Evolutionary conservation across 2,888 invertebrate genomes (phyloP).

Genomic region (Volucella inflata): DNA sequence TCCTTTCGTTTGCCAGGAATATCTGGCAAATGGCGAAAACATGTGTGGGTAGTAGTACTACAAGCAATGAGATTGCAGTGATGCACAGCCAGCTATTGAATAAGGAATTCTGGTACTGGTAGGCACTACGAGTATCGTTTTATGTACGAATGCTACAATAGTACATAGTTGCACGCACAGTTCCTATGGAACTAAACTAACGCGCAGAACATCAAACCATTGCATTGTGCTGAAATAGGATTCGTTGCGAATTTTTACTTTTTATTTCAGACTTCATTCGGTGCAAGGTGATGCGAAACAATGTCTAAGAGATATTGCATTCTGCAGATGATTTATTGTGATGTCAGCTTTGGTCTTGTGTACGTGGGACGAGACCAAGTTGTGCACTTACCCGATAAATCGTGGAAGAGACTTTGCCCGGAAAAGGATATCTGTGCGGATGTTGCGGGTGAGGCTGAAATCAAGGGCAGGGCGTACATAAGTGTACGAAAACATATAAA

Average conservation of each 20-base stretch:
- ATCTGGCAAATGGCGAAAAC: conserved; percentile 14
- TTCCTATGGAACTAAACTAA: conserved; percentile 42
- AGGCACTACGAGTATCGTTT: conserved; percentile 6
- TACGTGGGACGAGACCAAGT: conserved; percentile 39
- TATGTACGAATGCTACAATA: conserved; percentile 12
- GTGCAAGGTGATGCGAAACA: conserved; percentile 41
- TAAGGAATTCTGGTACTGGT: conserved; percentile 9
- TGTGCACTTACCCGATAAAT: conserved; percentile 4
- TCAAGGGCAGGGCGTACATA: conserved; percentile 18
- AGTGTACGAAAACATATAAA: neutral
- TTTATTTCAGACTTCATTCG: conserved; percentile 2
- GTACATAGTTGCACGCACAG: conserved; percentile 46
- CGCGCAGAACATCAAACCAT: conserved; percentile 32
- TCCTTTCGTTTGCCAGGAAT: conserved; percentile 27
- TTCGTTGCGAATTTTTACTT: neutral
- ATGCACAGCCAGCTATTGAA: conserved; percentile 20
- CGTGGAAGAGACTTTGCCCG: conserved; percentile 2
- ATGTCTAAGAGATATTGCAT: conserved; percentile 48
- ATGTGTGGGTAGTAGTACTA: conserved; percentile 42
- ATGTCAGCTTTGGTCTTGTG: conserved; percentile 29
- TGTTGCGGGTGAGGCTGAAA: conserved; percentile 25
- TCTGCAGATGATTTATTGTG: conserved; percentile 52
- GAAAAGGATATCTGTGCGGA: conserved; percentile 28
- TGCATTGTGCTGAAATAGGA: conserved; percentile 14
- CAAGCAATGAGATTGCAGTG: conserved; percentile 38